Evolutionary conservation across 2,888 invertebrate species (phyloP).

Genomic region (Sycophila texana): DNA sequence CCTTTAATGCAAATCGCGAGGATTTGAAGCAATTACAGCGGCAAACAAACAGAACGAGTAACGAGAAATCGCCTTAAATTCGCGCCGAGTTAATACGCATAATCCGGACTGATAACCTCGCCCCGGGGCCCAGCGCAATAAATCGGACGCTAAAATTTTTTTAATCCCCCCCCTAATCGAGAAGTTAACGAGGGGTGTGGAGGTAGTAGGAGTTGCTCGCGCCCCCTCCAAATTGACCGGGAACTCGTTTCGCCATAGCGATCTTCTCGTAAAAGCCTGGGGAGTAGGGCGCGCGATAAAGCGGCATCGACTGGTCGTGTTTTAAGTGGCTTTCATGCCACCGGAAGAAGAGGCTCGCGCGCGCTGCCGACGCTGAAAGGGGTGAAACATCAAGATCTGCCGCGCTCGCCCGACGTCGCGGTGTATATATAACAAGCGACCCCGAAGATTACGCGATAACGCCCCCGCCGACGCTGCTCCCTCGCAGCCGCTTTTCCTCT

Average conservation of each 20-base stretch:
- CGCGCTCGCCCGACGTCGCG: conserved; percentile 11
- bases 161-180: conserved; percentile 16
- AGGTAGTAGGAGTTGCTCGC: background rate
- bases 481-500: conserved; percentile 8
- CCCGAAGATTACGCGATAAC: conserved; percentile 42
- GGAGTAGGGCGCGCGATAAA: conserved; percentile 17
- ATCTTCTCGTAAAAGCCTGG: background rate
- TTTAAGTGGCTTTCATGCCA: conserved; percentile 38
- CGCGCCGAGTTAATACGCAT: too few species aligned
- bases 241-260: background rate
- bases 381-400: conserved; percentile 43
- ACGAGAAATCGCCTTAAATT: too few species aligned
- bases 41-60: too few species aligned
- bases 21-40: too few species aligned
- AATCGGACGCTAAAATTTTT: too few species aligned
- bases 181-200: too few species aligned
- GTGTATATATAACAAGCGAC: conserved; percentile 20
- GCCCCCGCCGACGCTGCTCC: background rate
- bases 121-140: too few species aligned
- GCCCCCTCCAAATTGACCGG: background rate
- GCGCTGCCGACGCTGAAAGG: background rate
- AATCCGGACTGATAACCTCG: too few species aligned
- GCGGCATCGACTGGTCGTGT: conserved; percentile 39
- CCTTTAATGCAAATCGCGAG: too few species aligned
- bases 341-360: background rate